phyloP scores from a whole-genome alignment of 2,888 invertebrate genomes.

The Amphimallon solstitiale region DNA sequence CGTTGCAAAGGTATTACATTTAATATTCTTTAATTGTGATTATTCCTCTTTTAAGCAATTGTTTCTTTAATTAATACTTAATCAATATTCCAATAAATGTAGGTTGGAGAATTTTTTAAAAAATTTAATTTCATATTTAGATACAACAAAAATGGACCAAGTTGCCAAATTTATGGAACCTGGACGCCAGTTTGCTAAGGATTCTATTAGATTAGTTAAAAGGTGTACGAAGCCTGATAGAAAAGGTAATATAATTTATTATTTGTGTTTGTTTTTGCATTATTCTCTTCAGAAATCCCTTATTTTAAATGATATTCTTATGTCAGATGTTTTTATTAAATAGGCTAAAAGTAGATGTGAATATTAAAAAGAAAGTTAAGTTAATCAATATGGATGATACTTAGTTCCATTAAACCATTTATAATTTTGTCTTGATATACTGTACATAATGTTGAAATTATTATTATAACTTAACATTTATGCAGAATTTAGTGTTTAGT shows the following conservation, averaged over 20 bases:
- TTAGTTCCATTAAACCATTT: not conserved
- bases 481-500: too few species aligned
- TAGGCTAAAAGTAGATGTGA: not conserved
- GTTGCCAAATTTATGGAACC: constrained; percentile 94
- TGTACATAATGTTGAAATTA: too few species aligned
- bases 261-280: not conserved
- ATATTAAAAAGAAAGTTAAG: too few species aligned
- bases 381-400: too few species aligned
- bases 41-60: not conserved
- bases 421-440: not conserved
- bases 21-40: too few species aligned
- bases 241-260: constrained; percentile 78
- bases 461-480: too few species aligned
- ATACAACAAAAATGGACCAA: constrained; percentile 87
- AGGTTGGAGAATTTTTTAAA: constrained; percentile 7
- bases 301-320: not conserved
- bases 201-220: constrained; percentile 97
- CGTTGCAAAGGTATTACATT: constrained; percentile 1
- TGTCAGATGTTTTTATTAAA: not conserved
- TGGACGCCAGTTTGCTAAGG: constrained; percentile 96
- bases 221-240: constrained; percentile 99
- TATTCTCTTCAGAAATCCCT: not conserved
- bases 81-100: not conserved
- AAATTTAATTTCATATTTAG: constrained; percentile 35
- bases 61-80: not conserved